phyloP scores from a whole-genome alignment of 1,140 invertebrate genomes.

The Gonioctena quinquepunctata region DNA sequence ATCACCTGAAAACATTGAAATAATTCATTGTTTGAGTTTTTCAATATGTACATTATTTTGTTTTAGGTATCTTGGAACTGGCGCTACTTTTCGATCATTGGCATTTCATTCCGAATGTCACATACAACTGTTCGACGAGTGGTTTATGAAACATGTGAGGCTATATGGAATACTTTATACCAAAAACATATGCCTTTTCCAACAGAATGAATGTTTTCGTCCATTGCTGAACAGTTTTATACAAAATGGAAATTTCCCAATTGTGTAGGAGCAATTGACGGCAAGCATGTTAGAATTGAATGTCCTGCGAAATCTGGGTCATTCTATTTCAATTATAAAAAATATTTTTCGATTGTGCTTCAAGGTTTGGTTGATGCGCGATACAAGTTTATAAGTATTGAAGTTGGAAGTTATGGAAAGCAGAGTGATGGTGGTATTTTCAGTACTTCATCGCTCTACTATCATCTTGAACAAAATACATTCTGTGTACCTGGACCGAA shows the following conservation, averaged over 20 bases:
- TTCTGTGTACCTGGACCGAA: slow-evolving; percentile 35
- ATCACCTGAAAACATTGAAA: too few relatives aligned
- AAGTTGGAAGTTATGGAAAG: slow-evolving; percentile 52
- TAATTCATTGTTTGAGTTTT: too few relatives aligned
- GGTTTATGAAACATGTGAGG: too few relatives aligned
- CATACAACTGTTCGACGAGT: too few relatives aligned
- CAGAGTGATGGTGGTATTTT: slow-evolving; percentile 52
- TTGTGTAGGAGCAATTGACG: slow-evolving; percentile 54
- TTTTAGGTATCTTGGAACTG: too few relatives aligned
- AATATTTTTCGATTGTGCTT: slow-evolving; percentile 48
- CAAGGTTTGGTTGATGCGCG: slow-evolving; percentile 51
- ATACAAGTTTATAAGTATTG: slow-evolving; percentile 50
- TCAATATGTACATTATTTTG: too few relatives aligned
- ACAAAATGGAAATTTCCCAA: slow-evolving; percentile 45
- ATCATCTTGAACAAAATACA: slow-evolving; percentile 26
- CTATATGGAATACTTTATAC: too few relatives aligned
- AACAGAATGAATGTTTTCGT: too few relatives aligned
- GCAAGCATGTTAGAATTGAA: slow-evolving; percentile 50
- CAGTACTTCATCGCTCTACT: slow-evolving; percentile 32
- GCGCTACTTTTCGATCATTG: too few relatives aligned
- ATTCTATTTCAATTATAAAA: slow-evolving; percentile 19
- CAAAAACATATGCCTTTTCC: too few relatives aligned
- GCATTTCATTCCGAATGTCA: too few relatives aligned
- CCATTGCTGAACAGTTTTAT: not conserved
- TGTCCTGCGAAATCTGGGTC: slow-evolving; percentile 11